A percentile compares a stretch with the other conserved stretches of the same genome.
phyloP scores from a whole-genome alignment of 23 tunicate genomes.

The Ascidia mentula region DNA sequence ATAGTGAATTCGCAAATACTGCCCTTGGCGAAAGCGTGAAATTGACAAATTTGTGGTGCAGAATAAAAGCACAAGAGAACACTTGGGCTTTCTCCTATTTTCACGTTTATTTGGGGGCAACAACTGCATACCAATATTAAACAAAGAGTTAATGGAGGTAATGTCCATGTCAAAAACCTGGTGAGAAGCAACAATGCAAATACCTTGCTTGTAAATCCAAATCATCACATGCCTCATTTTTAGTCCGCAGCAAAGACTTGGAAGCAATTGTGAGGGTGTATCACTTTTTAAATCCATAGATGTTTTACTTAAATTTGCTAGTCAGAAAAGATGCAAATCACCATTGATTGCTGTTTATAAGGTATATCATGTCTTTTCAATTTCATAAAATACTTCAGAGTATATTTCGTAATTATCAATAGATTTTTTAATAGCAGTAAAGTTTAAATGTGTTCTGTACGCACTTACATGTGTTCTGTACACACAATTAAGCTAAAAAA shows the following conservation, averaged over 20 bases:
- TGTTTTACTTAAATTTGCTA: slow-evolving; percentile 19
- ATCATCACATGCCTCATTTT: not conserved
- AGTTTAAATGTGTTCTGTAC: no score
- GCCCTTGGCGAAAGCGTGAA: not conserved
- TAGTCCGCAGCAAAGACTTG: slow-evolving; percentile 34
- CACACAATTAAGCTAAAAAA: no score
- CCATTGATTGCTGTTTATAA: not conserved
- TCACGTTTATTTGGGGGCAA: not conserved
- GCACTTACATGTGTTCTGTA: no score
- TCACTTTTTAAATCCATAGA: slow-evolving; percentile 16
- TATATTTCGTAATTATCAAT: no score
- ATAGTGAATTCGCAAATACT: not conserved
- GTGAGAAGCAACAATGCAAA: no score
- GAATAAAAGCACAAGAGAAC: slow-evolving; percentile 1
- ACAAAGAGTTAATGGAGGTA: not conserved
- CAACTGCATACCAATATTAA: not conserved
- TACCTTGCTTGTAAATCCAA: not conserved
- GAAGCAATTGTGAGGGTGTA: slow-evolving; percentile 12
- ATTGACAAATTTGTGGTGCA: not conserved
- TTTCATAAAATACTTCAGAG: no score
- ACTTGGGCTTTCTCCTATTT: not conserved
- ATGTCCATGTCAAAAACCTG: not conserved
- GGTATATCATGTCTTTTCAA: slow-evolving; percentile 1
- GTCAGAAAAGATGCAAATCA: not conserved
- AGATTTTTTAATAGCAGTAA: no score